Base-by-base conservation (phyloP, 2,113 vertebrate genomes). In the Apteryx owenii region DNA sequence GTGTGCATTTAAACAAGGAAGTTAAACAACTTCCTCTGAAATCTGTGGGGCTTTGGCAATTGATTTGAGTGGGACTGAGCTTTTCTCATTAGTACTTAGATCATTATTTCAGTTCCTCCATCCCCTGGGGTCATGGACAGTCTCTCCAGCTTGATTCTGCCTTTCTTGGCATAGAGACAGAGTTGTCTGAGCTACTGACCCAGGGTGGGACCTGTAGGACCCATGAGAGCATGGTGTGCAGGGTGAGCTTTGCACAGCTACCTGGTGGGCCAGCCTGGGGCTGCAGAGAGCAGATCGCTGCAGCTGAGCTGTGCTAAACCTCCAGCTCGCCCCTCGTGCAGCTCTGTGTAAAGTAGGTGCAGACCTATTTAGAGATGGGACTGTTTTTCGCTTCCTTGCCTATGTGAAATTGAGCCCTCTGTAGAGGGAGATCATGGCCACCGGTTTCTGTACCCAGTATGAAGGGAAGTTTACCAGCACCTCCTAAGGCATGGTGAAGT, bases 381-480 rank as follows among this genome's bases (percentile, higher is more conserved):
- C 21, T 33, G 14, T 1, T 65, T 29, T 81, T 38, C 36, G 23
- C 21, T 94, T 62, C 3, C 56, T 81, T 16, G 14, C 36, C 4
- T 46, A 17, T 40, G 54, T 77, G 44, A 44, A 88, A 38, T 0
- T 53, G 66, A 42, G 26, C 81, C 46, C 50, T n/a, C 21, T 1
- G 1, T 54, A 0, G 2, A n/a, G 40, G 11, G 9, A 1, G 21
- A 51, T 38, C 1, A 0, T 11, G n/a, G 70, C 40, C 29, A 2
- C 46, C 26, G 9, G 6, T 80, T 78, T 71, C 42, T 85, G 12
- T n/a, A 6, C 33, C 61, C 12, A 2, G 40, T 23, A 5, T 18
- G 9, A 84, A 89, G 73, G 20, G 60, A 85, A 7, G 9, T 1
- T n/a, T 77, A 12, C 31, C 26, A 72, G 42, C 29, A 23, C 77